A percentile compares a stretch with the other conserved stretches of the same genome.
These are phyloP conservation scores for Alfaro cultratus DNA, from an alignment of 2,797 vertebrate genomes.

Conservation along the genomic window DNA sequence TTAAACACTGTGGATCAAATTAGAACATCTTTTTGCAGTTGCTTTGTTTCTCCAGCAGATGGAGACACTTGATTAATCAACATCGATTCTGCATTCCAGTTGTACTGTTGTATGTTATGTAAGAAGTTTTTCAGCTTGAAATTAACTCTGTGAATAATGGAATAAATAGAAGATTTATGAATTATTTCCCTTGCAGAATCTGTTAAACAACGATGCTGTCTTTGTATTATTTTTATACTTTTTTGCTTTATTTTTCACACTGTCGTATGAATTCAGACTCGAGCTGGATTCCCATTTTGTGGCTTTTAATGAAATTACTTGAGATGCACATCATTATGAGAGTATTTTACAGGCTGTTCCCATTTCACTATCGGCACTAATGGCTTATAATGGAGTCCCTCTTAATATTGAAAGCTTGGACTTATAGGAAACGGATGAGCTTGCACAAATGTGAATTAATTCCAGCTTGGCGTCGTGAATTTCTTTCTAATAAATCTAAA, in stretches of 20 bases:
- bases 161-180: conserved; percentile 15
- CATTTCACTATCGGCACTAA: conserved; percentile 43
- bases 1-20: neutral
- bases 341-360: conserved; percentile 7
- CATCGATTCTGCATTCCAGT: neutral
- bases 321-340: conserved; percentile 35
- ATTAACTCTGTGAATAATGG: conserved; percentile 15
- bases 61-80: conserved; percentile 13
- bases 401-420: conserved; percentile 28
- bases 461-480: neutral
- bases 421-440: conserved; percentile 21
- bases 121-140: neutral
- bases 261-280: conserved; percentile 30
- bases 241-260: neutral
- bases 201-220: conserved; percentile 6
- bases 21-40: neutral
- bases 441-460: conserved; percentile 16
- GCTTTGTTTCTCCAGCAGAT: conserved; percentile 44
- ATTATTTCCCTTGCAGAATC: conserved; percentile 6
- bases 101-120: neutral
- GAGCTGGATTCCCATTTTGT: conserved; percentile 21
- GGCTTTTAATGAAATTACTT: conserved; percentile 50
- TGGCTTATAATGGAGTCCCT: conserved; percentile 50
- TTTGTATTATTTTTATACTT: neutral
- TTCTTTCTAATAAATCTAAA: neutral